These are phyloP conservation scores for Drymonia ruficornis DNA, from an alignment of 2,888 invertebrate genomes.

Conservation along the genomic window DNA sequence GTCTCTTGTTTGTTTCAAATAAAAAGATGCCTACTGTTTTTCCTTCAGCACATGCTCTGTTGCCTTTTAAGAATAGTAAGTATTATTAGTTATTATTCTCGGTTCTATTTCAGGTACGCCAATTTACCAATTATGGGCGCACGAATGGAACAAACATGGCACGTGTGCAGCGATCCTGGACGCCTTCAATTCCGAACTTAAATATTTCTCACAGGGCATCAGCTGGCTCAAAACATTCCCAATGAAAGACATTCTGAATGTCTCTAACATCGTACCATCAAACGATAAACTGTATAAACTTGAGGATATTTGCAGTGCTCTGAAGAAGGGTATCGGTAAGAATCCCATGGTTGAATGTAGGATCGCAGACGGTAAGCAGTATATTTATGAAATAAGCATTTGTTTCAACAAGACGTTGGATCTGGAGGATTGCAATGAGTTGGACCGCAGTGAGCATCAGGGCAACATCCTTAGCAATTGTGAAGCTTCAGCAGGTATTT, in stretches of 20 bases:
- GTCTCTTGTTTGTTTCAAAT: too few relatives aligned
- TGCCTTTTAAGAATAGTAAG: too few relatives aligned
- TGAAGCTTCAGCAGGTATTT: constrained; percentile 18
- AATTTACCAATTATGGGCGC: constrained; percentile 87
- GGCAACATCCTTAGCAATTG: constrained; percentile 27
- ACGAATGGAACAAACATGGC: constrained; percentile 93
- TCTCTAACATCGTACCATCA: constrained; percentile 78
- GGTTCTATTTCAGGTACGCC: constrained; percentile 54
- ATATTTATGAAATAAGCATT: constrained; percentile 88
- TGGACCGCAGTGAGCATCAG: constrained; percentile 30
- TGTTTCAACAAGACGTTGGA: constrained; percentile 88
- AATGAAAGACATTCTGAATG: constrained; percentile 83
- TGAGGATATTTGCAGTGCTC: constrained; percentile 43
- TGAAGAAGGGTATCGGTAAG: constrained; percentile 81
- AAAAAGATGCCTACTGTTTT: too few relatives aligned
- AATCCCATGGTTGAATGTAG: constrained; percentile 86
- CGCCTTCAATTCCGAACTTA: constrained; percentile 82
- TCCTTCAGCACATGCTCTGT: too few relatives aligned
- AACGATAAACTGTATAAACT: constrained; percentile 26
- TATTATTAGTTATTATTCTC: too few relatives aligned
- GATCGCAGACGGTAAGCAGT: constrained; percentile 82
- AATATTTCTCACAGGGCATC: constrained; percentile 88
- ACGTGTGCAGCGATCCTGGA: constrained; percentile 87
- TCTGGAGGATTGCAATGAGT: constrained; percentile 86
- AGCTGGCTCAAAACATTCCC: constrained; percentile 84